Conservation (phyloP, 1,140 invertebrate genomes). For the Palaemon carinicauda region DNA sequence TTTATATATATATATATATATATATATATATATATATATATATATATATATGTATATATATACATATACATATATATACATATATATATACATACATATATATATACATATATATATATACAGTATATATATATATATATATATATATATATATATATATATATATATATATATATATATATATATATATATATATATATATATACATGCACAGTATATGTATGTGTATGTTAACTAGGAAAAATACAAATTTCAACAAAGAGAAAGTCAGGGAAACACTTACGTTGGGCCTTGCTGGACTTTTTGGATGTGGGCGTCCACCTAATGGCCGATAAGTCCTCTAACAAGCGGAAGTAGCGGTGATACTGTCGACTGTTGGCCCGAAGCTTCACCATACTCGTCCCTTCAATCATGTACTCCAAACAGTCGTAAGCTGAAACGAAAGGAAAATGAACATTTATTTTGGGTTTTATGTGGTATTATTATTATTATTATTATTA, state of each 20-base stretch:
- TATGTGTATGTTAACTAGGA: neutral
- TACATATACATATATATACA: neutral
- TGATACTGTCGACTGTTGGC: slow-evolving; percentile 73
- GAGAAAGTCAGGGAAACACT: slow-evolving; percentile 59
- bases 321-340: slow-evolving; percentile 71
- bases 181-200: neutral
- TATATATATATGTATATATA: neutral
- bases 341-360: slow-evolving; percentile 70
- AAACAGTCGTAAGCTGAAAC: slow-evolving; percentile 72
- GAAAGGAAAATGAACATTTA: slow-evolving; percentile 16
- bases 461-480: no score
- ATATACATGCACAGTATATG: neutral
- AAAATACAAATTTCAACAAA: neutral
- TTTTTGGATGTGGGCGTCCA: slow-evolving; percentile 76
- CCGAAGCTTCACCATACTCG: slow-evolving; percentile 72
- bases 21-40: neutral
- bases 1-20: neutral
- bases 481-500: no score
- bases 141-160: neutral
- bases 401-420: slow-evolving; percentile 72
- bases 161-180: neutral
- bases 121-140: neutral
- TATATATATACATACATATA: neutral
- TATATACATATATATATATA: neutral
- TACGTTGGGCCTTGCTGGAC: slow-evolving; percentile 72